Conservation (phyloP, 2,888 invertebrate species). For the Cosmia trapezina region DNA sequence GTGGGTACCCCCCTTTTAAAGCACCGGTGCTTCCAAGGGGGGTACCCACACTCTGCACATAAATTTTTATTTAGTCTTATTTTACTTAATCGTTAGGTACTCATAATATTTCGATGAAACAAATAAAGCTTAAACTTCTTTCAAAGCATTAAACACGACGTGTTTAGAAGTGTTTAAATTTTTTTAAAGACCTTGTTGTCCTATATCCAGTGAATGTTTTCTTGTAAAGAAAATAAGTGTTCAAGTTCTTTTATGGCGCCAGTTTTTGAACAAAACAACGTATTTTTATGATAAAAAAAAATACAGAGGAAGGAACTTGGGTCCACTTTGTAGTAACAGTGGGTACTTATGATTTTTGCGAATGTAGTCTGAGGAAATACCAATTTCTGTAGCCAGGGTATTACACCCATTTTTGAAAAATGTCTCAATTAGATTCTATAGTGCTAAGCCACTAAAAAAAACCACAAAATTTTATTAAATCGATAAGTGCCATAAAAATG, state of each 20-base stretch:
- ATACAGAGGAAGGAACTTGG: slow-evolving; percentile 24
- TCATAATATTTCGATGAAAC: not conserved
- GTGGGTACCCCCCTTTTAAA: too few species aligned
- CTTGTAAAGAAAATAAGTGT: slow-evolving; percentile 37
- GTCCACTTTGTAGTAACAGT: not conserved
- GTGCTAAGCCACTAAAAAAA: too few species aligned
- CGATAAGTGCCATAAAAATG: too few species aligned
- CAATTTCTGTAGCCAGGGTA: too few species aligned
- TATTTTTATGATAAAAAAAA: slow-evolving; percentile 34
- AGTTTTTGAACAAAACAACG: slow-evolving; percentile 42
- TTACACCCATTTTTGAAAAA: too few species aligned
- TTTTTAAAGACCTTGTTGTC: slow-evolving; percentile 27
- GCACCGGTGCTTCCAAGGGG: too few species aligned
- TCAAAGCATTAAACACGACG: not conserved
- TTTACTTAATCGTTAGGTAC: not conserved
- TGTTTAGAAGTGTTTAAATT: not conserved
- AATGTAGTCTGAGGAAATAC: too few species aligned
- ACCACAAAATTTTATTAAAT: too few species aligned
- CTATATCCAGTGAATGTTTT: slow-evolving; percentile 25
- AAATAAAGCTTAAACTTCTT: not conserved
- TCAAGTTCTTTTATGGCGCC: slow-evolving; percentile 43
- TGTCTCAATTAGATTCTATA: too few species aligned
- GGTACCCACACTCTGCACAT: too few species aligned
- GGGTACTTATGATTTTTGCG: not conserved
- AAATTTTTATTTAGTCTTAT: not conserved